Evolutionary conservation across 2,113 vertebrate species (phyloP).

Genomic region (Aix galericulata): DNA sequence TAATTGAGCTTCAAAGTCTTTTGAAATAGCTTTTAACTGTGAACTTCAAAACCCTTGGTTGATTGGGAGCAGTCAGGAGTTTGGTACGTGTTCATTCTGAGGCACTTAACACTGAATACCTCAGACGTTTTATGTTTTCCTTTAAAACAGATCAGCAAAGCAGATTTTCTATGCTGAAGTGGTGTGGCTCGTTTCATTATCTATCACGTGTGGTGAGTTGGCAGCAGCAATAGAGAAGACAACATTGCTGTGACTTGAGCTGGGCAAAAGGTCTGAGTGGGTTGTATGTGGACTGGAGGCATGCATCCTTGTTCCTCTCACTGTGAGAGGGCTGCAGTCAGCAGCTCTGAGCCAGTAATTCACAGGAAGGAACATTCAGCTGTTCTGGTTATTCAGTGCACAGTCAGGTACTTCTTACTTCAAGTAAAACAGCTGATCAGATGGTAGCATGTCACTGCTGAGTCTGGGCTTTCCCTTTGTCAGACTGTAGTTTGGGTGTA

Average conservation of each 20-base stretch:
- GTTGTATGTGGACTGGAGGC: background rate
- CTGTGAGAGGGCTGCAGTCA: background rate
- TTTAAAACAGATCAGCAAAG: background rate
- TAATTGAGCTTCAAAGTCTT: background rate
- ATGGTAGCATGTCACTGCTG: background rate
- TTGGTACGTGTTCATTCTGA: background rate
- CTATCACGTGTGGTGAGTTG: background rate
- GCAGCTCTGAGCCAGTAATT: background rate
- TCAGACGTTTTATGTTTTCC: too few species aligned
- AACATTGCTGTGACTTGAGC: background rate
- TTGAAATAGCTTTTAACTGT: background rate
- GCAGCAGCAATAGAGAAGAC: background rate
- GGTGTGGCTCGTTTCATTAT: background rate
- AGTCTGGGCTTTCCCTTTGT: background rate
- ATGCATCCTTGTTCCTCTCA: fast-evolving
- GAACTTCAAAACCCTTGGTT: background rate
- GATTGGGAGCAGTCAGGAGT: background rate
- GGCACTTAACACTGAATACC: background rate
- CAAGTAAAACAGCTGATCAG: background rate
- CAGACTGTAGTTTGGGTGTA: too few species aligned
- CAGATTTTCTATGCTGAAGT: background rate
- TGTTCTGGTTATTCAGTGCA: background rate
- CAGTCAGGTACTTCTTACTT: background rate
- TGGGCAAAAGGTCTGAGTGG: background rate
- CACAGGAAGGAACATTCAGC: background rate